These are phyloP conservation scores for Oplegnathus fasciatus DNA, from an alignment of 2,113 vertebrate genomes.

Conservation along the genomic window DNA sequence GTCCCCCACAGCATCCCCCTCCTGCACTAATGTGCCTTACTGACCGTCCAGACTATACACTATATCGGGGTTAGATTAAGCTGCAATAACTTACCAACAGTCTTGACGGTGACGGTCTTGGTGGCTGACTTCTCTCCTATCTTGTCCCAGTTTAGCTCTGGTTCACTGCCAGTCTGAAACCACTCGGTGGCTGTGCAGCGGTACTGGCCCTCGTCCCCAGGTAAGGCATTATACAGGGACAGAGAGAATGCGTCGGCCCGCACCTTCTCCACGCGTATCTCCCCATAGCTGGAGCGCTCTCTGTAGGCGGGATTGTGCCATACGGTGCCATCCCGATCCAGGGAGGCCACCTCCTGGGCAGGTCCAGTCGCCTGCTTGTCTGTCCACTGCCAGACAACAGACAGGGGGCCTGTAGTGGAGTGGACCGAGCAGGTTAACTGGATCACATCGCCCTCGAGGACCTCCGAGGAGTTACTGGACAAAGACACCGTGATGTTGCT, in stretches of 20 bases:
- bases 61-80: background rate
- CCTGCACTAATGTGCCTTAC: background rate
- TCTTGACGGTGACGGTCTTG: slow-evolving; percentile 88
- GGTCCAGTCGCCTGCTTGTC: slow-evolving; percentile 85
- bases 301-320: slow-evolving; percentile 86
- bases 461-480: slow-evolving; percentile 89
- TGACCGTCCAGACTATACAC: background rate
- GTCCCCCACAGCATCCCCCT: background rate
- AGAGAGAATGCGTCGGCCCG: slow-evolving; percentile 87
- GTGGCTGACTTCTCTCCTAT: slow-evolving; percentile 88
- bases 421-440: slow-evolving; percentile 89
- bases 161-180: slow-evolving; percentile 80
- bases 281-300: slow-evolving; percentile 91
- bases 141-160: slow-evolving; percentile 91
- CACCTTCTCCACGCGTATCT: slow-evolving; percentile 90
- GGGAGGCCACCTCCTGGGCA: slow-evolving; percentile 87
- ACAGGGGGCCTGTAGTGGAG: slow-evolving; percentile 86
- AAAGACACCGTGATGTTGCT: slow-evolving; percentile 94
- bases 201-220: slow-evolving; percentile 93
- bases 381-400: slow-evolving; percentile 90
- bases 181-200: slow-evolving; percentile 91
- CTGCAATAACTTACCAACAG: slow-evolving; percentile 89
- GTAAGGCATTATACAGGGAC: slow-evolving; percentile 90
- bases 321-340: slow-evolving; percentile 91
- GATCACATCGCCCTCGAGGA: slow-evolving; percentile 92